phyloP scores from a whole-genome alignment of 2,113 vertebrate genomes.

The Odobenus rosmarus region DNA sequence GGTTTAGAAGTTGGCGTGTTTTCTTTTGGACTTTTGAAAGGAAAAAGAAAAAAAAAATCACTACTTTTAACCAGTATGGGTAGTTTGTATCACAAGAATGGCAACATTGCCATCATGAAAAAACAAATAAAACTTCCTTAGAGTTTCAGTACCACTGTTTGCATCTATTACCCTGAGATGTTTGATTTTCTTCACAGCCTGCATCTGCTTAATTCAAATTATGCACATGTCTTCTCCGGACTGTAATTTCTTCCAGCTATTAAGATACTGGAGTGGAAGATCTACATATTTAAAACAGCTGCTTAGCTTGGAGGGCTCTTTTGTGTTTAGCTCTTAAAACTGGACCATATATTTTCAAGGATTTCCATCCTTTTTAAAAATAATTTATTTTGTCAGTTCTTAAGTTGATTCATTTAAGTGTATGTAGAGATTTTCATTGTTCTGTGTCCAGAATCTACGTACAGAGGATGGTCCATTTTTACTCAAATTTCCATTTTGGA shows the following conservation, averaged over 20 bases:
- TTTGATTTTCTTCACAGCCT: slow-evolving; percentile 52
- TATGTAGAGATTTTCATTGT: background rate
- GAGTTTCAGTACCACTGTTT: slow-evolving; percentile 59
- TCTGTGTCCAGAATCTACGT: background rate
- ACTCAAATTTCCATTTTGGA: background rate
- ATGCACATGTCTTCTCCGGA: slow-evolving; percentile 42
- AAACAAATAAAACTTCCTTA: slow-evolving; percentile 38
- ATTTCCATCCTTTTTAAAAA: background rate
- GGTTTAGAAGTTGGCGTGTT: background rate
- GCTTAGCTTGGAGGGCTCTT: background rate
- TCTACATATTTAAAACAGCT: background rate
- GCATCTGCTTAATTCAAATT: slow-evolving; percentile 48
- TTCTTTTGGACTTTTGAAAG: background rate
- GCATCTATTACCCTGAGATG: slow-evolving; percentile 47
- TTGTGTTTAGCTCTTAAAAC: background rate
- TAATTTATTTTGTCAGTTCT: background rate
- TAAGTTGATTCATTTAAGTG: background rate
- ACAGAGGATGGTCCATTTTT: background rate
- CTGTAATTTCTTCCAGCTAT: slow-evolving; percentile 65
- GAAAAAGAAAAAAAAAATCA: background rate
- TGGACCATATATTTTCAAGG: background rate
- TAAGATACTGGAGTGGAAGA: background rate
- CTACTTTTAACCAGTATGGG: background rate
- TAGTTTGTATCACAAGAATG: background rate
- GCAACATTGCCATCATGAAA: background rate